phyloP scores from a whole-genome alignment of 64 coral and sea anemone species.

The Montipora capricornis region DNA sequence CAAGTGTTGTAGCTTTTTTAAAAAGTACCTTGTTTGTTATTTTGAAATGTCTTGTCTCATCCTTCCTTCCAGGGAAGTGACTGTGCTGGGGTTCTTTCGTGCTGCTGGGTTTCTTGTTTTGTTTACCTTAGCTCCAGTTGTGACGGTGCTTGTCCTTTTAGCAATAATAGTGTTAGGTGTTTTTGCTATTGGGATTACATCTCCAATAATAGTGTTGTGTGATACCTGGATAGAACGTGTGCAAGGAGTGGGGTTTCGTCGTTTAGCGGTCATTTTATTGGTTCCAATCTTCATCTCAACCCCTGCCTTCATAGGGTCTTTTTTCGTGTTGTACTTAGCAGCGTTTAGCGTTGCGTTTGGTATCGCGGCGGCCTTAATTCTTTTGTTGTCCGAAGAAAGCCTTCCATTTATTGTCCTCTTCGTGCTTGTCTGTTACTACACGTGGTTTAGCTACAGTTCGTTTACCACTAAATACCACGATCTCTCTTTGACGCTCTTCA shows the following conservation, averaged over 20 bases:
- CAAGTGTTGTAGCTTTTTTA: background rate
- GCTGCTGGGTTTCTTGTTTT: background rate
- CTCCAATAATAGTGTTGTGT: background rate
- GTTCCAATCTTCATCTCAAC: background rate
- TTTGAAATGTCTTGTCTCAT: background rate
- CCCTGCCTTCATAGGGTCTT: background rate
- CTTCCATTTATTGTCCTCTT: background rate
- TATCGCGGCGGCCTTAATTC: background rate
- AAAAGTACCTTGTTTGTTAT: background rate
- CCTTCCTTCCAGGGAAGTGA: background rate
- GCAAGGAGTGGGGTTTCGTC: background rate
- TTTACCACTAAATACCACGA: conserved; percentile 25
- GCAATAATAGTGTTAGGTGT: background rate
- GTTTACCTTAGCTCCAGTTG: background rate
- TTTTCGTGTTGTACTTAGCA: background rate
- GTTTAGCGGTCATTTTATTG: background rate
- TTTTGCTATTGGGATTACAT: background rate
- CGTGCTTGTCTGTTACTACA: background rate
- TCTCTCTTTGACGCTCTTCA: background rate
- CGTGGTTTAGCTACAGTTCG: conserved; percentile 21
- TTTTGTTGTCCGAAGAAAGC: background rate
- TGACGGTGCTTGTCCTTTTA: background rate
- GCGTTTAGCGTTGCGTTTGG: background rate
- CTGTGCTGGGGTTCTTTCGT: background rate
- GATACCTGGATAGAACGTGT: background rate